Evolutionary conservation across 2,888 invertebrate genomes (phyloP), one percentile per base, ranked within the genome.

Genomic region (Hymenopus coronatus): DNA sequence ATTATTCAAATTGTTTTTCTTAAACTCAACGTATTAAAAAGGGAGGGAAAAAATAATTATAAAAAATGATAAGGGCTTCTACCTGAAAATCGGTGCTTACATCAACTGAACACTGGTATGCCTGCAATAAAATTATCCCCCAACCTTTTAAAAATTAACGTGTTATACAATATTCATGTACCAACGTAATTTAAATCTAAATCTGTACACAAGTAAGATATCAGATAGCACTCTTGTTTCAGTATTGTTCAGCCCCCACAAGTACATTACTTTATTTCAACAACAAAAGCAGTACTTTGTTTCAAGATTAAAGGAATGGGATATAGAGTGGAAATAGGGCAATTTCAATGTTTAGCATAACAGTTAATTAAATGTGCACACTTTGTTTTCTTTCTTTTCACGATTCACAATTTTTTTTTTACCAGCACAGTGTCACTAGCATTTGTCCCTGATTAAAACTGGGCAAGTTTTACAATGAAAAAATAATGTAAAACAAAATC

Each of bases 101-200:
- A 46, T 33, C 83, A 89, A 89, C 89, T 89, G 89, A 89, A 86
- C 83, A 89, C 70, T 86, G 83, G 89, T 89, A 89, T 89, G 89
- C 70, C 89, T 87, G 46, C 54, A 86, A 90, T 90, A 90, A 90
- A 90, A 90, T 90, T 89, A 90, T 90, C 88, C 90, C 90, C 89
- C 88, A 90, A 90, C 90, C 90, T 89, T 90, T 90, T 90, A 90
- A 90, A 90, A 90, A 90, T 90, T 90, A 90, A 90, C 90, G 83
- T 85, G 88, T 89, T 89, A 90, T 89, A 86, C 83, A 88, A 54
- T 84, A 88, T 88, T 82, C 20, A 28, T 28, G 30, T 83, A 70
- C 54, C 54, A 70, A 70, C 54, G 20, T 70, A 70, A 25, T 70
- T 70, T 70, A 70, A 70, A 20, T 30, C 6, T 83, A 30, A 30